Evolutionary conservation across 2,797 vertebrate species (phyloP), one percentile per base, ranked within the genome.

Genomic region (Tapirus indicus): DNA sequence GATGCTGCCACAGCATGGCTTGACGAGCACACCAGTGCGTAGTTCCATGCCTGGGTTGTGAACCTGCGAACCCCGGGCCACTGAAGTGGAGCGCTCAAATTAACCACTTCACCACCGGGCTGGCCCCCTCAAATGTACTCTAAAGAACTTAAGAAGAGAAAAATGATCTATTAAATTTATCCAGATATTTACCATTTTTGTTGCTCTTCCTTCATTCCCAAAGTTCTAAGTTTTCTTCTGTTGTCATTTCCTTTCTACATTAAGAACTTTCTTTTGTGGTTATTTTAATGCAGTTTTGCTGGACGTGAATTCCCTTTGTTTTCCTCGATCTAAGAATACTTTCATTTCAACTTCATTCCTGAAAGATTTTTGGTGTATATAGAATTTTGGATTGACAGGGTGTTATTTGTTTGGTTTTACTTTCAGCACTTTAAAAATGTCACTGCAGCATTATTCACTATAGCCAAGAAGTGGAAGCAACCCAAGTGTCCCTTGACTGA

Each of bases 301-400:
- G 49, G 29, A 47, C 23, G 49, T 79, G 38, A n/a, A 75, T 84
- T 95, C 62, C 69, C 20, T 91, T 82, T 87, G 12, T 82, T 80
- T 62, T 35, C 38, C 47, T 94, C 72, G 68, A 84, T 64, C 27
- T 79, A 71, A 94, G 35, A 21, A 54, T 17, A 62, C 68, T 93
- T 88, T 66, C 7, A 84, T 87, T 95, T 87, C 58, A 60, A 47
- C 23, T 95, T 56, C 11, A 83, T 82, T 86, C 47, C 29, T 82
- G 27, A 56, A 49, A 69, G 38, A 10, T 52, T 80, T 75, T 79
- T 88, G 12, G 35, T 75, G 11, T n/a, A 27, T 23, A 38, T 11
- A 88, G 56, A 82, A 71, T 62, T 96, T 94, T 44, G 44, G 4
- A 20, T 52, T 47, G 58, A 12, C 0, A n/a, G 14, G 14, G 17